Base-by-base conservation (phyloP, 1,140 invertebrate genomes). In the Lasioglossum baleicum region DNA sequence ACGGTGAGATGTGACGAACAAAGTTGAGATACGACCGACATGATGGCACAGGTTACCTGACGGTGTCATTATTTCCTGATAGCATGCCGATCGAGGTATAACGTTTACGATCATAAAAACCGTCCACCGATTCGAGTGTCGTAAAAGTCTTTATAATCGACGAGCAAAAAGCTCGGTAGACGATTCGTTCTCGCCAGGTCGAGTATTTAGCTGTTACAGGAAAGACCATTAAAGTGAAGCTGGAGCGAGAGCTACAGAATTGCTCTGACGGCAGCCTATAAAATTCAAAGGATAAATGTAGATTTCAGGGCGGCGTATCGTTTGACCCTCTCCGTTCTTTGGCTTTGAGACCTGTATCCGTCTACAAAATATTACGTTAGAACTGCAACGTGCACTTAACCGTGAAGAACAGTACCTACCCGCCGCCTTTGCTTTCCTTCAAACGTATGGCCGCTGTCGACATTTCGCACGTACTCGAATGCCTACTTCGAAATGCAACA, bases 111-210 rank as follows among this genome's bases (percentile, higher is more conserved):
- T 88, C 86, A 86, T 85, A 84, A 88, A 84, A 83, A 84, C 85
- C 85, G 77, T 82, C 83, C 66, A 82, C 76, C 44, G 81, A 65
- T 76, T 56, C 60, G 87, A 87, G 86, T 89, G 90, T 92, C 90
- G 90, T 91, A 91, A 90, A 92, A 90, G 81, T 87, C 89, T 90
- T 91, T 90, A 88, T 88, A 88, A 92, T 91, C 90, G 91, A 90
- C 90, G 90, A 82, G 84, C 82, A 87, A 91, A 89, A 88, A 83
- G 82, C 68, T 75, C 69, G 31, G 68, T 63, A 51, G 83, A 82
- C 75, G 84, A 86, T 86, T 64, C 80, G 72, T 70, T 81, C 82
- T 17, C 78, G 74, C 90, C 88, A 88, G 86, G 84, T 87, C 79
- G 84, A 84, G 88, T 89, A 91, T 91, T 83, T 91, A 91, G 89